These are phyloP conservation scores for Glaucopsyche alexis DNA, from an alignment of 2,888 invertebrate genomes.

Conservation along the genomic window DNA sequence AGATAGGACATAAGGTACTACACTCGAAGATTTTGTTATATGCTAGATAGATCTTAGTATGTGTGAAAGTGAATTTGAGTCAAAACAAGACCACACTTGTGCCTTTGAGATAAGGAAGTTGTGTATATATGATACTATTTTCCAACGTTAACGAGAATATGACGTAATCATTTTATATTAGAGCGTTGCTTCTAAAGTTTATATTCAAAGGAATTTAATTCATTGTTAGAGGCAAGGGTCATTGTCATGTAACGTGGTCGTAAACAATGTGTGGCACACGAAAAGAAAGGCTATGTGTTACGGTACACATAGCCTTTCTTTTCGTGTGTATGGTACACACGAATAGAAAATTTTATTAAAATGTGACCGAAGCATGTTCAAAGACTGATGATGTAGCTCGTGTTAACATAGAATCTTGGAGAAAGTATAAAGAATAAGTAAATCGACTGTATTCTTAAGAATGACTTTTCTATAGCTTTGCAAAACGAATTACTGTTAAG, in stretches of 20 bases:
- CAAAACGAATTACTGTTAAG: too few species aligned
- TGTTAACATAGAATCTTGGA: not conserved
- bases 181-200: constrained; percentile 22
- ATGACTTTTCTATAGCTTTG: too few species aligned
- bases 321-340: not conserved
- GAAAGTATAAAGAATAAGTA: not conserved
- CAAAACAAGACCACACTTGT: constrained; percentile 65
- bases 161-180: constrained; percentile 19
- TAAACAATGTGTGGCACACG: not conserved
- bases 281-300: not conserved
- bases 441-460: not conserved
- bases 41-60: constrained; percentile 25
- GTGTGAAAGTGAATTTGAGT: constrained; percentile 49
- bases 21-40: constrained; percentile 24
- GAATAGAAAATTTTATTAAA: not conserved
- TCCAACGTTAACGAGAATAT: constrained; percentile 31
- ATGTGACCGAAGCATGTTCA: not conserved
- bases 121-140: constrained; percentile 49
- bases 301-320: not conserved
- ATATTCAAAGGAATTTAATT: constrained; percentile 8
- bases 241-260: not conserved
- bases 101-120: constrained; percentile 72
- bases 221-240: constrained; percentile 6
- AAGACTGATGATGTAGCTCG: not conserved
- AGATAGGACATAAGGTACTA: constrained; percentile 1